Evolutionary conservation across 1,140 invertebrate genomes (phyloP), one percentile per base, ranked within the genome.

Genomic region (Drosophila baimaii): DNA sequence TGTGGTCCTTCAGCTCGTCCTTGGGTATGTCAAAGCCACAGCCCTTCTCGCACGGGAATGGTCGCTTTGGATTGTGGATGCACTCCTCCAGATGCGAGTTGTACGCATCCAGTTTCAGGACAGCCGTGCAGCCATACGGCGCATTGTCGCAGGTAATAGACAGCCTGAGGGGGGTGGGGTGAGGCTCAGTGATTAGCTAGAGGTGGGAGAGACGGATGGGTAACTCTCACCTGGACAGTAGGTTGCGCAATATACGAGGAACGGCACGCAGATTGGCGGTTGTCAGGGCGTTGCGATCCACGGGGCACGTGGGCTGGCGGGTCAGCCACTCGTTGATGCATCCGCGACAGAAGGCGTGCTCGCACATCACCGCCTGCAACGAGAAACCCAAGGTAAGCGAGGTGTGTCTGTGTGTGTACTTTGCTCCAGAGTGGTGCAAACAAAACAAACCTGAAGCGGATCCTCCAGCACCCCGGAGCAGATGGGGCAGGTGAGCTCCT

Each of bases 241-340:
- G 93, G 93, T 98, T 99, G 79, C 97, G 94, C 69, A 99, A 94
- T 85, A 99, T 98, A 90, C 98, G 94, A 27, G 98, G 98, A 52
- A 98, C 98, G 65, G 96, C 95, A 92, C 97, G 95, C 5, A 99
- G 93, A 92, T 98, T 97, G 61, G 95, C 95, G 15, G 95, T 94
- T 27, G 97, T 98, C 57, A 98, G 96, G 47, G 96, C 94, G 86
- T 97, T 97, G 52, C 98, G 94, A 92, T 99, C 98, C 43, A 99
- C 95, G 23, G 98, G 98, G 92, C 98, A 99, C 21, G 97, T 98
- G 15, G 96, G 97, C 90, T 98, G 97, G 41, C 97, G 94, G 52
- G 95, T 96, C 65, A 99, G 95, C 98, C 98, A 99, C 92, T 99
- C 97, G 55, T 96, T 96, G 76, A 99, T 99, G 92, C 98, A 99